phyloP scores from a whole-genome alignment of 2,113 vertebrate genomes.

The Carlito syrichta region DNA sequence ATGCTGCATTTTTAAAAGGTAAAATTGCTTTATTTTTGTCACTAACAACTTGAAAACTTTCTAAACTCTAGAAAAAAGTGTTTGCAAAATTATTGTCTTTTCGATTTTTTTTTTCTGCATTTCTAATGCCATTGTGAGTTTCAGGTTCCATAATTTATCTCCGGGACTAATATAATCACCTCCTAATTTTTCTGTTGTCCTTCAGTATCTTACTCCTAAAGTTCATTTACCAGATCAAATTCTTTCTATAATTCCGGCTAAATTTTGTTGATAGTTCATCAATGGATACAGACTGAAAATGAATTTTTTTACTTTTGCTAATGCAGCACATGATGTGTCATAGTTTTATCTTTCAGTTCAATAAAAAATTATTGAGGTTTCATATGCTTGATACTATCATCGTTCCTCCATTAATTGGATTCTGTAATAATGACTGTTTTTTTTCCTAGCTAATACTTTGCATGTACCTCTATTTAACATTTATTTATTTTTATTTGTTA shows the following conservation, averaged over 20 bases:
- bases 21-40: background rate
- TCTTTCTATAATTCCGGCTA: background rate
- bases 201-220: background rate
- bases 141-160: background rate
- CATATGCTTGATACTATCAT: background rate
- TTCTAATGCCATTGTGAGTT: background rate
- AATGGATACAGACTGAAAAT: background rate
- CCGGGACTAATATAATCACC: background rate
- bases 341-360: background rate
- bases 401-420: background rate
- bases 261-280: background rate
- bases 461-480: background rate
- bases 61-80: background rate
- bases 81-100: background rate
- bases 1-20: background rate
- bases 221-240: background rate
- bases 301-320: background rate
- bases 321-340: too few relatives aligned
- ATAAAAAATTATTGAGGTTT: background rate
- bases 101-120: background rate
- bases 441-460: too few relatives aligned
- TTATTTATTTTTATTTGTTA: background rate
- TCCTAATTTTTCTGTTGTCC: background rate
- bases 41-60: background rate
- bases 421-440: background rate